phyloP scores from a whole-genome alignment of 2,797 vertebrate species.

The Pantherophis vulpinus region DNA sequence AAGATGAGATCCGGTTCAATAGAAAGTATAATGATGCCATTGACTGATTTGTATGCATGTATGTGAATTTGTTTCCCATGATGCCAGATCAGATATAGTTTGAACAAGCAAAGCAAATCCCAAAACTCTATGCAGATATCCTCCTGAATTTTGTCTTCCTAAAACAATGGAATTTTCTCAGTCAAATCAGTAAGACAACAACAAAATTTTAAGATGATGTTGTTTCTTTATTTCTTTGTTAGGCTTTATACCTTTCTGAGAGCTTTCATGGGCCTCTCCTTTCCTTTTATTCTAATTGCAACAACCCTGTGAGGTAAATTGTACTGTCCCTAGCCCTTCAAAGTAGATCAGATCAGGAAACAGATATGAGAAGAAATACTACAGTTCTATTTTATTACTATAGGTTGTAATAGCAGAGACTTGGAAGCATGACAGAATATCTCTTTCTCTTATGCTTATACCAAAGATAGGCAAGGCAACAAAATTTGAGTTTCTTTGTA shows the following conservation, averaged over 20 bases:
- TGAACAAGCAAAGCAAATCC: neutral
- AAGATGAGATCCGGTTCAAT: neutral
- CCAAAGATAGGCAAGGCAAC: neutral
- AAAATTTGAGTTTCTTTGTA: neutral
- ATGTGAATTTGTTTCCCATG: neutral
- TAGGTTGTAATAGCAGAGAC: neutral
- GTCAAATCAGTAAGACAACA: neutral
- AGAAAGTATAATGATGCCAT: neutral
- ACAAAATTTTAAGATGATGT: neutral
- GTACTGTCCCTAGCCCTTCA: neutral
- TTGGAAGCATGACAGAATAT: neutral
- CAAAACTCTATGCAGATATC: neutral
- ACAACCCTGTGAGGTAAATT: neutral
- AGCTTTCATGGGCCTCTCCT: neutral
- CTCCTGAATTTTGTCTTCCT: neutral
- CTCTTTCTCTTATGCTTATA: neutral
- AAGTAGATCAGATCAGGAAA: neutral
- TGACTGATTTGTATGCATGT: neutral
- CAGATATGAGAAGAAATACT: neutral
- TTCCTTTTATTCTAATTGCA: neutral
- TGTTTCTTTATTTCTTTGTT: neutral
- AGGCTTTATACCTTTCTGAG: neutral
- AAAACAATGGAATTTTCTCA: neutral
- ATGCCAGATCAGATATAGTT: neutral
- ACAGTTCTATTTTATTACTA: neutral